phyloP scores from a whole-genome alignment of 2,113 vertebrate species.

The Gobius niger region DNA sequence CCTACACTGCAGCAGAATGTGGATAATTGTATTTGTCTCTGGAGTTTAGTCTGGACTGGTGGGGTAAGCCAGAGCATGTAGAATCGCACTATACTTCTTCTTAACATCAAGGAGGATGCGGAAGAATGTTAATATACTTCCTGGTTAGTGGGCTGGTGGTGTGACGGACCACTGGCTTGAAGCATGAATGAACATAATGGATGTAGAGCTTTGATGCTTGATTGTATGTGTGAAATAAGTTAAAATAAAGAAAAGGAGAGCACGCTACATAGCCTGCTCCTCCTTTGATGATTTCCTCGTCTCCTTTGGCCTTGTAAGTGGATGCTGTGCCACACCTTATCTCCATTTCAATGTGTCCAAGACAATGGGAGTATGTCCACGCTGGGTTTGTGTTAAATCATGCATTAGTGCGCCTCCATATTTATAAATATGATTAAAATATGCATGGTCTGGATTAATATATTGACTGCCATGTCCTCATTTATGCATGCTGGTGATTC shows the following conservation, averaged over 20 bases:
- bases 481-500: slow-evolving; percentile 9
- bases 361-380: not conserved
- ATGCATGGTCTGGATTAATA: slow-evolving; percentile 7
- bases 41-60: slow-evolving; percentile 17
- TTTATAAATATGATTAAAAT: slow-evolving; percentile 13
- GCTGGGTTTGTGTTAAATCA: slow-evolving; percentile 7
- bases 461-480: slow-evolving; percentile 7
- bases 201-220: too few species aligned
- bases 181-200: too few species aligned
- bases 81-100: slow-evolving; percentile 5
- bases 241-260: too few species aligned
- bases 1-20: not conserved
- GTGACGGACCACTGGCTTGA: not conserved
- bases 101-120: slow-evolving; percentile 11
- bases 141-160: too few species aligned
- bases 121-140: not conserved
- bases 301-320: slow-evolving; percentile 31
- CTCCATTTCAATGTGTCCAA: slow-evolving; percentile 28
- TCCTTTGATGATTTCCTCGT: slow-evolving; percentile 11
- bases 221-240: too few species aligned
- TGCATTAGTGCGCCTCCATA: not conserved
- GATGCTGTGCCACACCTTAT: slow-evolving; percentile 30
- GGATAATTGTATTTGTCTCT: not conserved
- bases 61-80: slow-evolving; percentile 2
- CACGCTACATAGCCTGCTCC: not conserved